Conservation (phyloP, 1,140 invertebrate genomes). For the Berghia stephanieae region DNA sequence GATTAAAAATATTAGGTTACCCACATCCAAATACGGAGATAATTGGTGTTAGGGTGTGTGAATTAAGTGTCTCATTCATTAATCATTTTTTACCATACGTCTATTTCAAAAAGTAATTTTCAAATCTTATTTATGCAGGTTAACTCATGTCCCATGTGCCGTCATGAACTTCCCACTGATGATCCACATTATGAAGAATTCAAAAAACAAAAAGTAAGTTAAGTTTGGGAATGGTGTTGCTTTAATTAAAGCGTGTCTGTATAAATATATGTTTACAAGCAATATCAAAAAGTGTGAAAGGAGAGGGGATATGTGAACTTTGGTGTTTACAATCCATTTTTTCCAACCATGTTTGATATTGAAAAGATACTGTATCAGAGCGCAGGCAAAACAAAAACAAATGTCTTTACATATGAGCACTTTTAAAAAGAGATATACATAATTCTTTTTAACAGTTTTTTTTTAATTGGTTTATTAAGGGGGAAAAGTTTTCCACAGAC, state of each 20-base stretch:
- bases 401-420: too few relatives aligned
- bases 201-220: conserved; percentile 69
- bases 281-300: neutral
- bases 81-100: too few relatives aligned
- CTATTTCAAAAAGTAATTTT: too few relatives aligned
- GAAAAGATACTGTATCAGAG: neutral
- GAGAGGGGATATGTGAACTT: neutral
- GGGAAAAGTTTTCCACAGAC: too few relatives aligned
- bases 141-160: conserved; percentile 86
- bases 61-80: too few relatives aligned
- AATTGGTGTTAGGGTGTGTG: too few relatives aligned
- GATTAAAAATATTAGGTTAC: too few relatives aligned
- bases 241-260: conserved; percentile 32
- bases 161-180: conserved; percentile 86
- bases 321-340: neutral
- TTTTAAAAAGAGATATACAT: too few relatives aligned
- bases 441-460: too few relatives aligned
- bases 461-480: too few relatives aligned
- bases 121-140: conserved; percentile 71
- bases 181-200: conserved; percentile 85
- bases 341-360: neutral
- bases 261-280: too few relatives aligned
- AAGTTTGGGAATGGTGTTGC: conserved; percentile 30
- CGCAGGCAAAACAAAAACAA: neutral
- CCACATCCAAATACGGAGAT: too few relatives aligned